Evolutionary conservation across 1,140 invertebrate species (phyloP).

Genomic region (Drosophila melanica): DNA sequence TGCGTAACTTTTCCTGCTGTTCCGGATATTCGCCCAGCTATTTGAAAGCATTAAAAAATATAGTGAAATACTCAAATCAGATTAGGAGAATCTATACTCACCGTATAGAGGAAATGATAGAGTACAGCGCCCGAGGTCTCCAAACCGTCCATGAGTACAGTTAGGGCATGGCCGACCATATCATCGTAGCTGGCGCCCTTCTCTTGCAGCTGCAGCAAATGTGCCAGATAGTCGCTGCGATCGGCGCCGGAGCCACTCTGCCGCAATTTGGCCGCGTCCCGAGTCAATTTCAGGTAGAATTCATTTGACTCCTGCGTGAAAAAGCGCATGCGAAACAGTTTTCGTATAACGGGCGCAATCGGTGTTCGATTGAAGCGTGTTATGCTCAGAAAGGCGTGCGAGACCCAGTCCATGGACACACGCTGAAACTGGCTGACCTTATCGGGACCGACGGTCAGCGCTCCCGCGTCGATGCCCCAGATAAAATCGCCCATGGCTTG

Average conservation of each 20-base stretch:
- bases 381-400: slow-evolving; percentile 39
- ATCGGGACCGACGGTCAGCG: slow-evolving; percentile 48
- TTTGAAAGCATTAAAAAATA: not conserved
- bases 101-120: slow-evolving; percentile 68
- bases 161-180: slow-evolving; percentile 85
- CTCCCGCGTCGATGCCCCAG: slow-evolving; percentile 84
- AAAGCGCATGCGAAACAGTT: slow-evolving; percentile 50
- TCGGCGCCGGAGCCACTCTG: slow-evolving; percentile 38
- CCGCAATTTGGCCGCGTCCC: slow-evolving; percentile 70
- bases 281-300: slow-evolving; percentile 70
- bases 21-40: slow-evolving; percentile 60
- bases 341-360: slow-evolving; percentile 52
- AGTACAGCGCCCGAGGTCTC: slow-evolving; percentile 84
- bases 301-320: slow-evolving; percentile 44
- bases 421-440: slow-evolving; percentile 49
- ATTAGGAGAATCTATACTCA: slow-evolving; percentile 27
- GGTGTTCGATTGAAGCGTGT: slow-evolving; percentile 43
- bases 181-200: slow-evolving; percentile 85
- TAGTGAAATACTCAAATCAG: slow-evolving; percentile 9
- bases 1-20: slow-evolving; percentile 57
- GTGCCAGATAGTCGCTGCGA: slow-evolving; percentile 77
- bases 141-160: slow-evolving; percentile 86
- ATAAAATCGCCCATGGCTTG: slow-evolving; percentile 84
- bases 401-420: slow-evolving; percentile 48
- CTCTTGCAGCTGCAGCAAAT: slow-evolving; percentile 78